A percentile compares a stretch with the other conserved stretches of the same genome.
phyloP scores from a whole-genome alignment of 2,113 vertebrate species.

The Rhodinocichla rosea region DNA sequence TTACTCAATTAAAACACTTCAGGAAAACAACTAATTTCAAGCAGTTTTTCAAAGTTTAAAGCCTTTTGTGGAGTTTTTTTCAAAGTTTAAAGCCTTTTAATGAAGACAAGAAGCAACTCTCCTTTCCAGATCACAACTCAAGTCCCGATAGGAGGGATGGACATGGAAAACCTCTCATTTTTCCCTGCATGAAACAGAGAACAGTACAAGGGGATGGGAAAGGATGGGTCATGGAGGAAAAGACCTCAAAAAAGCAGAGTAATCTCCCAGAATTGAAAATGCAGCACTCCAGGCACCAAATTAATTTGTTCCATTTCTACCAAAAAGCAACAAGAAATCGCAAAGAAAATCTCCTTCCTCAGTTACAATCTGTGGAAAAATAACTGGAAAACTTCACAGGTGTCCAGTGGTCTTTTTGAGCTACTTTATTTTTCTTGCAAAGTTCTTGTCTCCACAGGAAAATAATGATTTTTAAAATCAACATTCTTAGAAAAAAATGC shows the following conservation, averaged over 20 bases:
- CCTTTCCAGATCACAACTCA: neutral
- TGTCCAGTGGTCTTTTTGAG: neutral
- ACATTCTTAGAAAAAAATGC: neutral
- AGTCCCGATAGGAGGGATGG: fast-evolving
- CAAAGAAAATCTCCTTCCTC: neutral
- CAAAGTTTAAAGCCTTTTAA: neutral
- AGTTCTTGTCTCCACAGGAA: neutral
- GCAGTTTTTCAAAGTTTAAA: neutral
- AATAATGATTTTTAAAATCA: neutral
- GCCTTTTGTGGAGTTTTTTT: neutral
- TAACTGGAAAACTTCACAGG: neutral
- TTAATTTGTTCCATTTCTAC: neutral
- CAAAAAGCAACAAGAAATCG: neutral
- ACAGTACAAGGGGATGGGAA: neutral
- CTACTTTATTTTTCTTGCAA: neutral
- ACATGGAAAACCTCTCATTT: neutral
- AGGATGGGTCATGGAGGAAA: neutral
- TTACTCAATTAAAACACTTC: neutral
- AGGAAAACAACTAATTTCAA: neutral
- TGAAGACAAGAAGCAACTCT: neutral
- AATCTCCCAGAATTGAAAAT: neutral
- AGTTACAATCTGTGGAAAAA: neutral
- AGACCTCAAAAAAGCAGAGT: neutral
- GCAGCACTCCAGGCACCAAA: neutral
- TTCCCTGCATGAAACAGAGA: neutral